Percentiles rank a stretch among this genome's conserved stretches.
These are phyloP conservation scores for Leucopsar rothschildi DNA, from an alignment of 2,113 vertebrate species.

Conservation along the genomic window DNA sequence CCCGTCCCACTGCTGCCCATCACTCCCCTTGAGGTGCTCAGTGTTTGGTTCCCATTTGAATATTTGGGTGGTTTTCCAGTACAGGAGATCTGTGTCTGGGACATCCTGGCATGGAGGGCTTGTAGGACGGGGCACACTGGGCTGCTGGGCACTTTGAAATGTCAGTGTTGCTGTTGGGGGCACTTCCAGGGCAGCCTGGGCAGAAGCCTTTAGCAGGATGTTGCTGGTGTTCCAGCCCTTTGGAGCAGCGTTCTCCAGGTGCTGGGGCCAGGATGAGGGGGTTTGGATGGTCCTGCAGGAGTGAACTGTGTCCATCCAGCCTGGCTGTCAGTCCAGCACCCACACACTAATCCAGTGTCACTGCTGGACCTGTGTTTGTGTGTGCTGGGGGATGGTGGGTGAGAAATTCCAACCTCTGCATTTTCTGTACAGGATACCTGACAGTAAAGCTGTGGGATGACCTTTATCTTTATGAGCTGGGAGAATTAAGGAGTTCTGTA, in stretches of 20 bases:
- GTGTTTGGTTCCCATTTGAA: not conserved
- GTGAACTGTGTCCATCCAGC: rapidly evolving
- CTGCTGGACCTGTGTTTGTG: not conserved
- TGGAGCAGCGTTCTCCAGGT: rapidly evolving
- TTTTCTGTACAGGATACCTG: slow-evolving; percentile 31
- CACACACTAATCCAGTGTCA: not conserved
- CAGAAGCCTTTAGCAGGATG: rapidly evolving
- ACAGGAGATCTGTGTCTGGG: rapidly evolving
- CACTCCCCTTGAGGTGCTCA: rapidly evolving
- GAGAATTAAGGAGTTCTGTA: slow-evolving; percentile 74
- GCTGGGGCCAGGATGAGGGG: not conserved
- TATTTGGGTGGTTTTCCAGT: rapidly evolving
- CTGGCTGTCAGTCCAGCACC: not conserved
- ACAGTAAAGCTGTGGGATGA: slow-evolving; percentile 59
- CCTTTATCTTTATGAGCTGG: slow-evolving; percentile 77
- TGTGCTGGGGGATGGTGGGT: not conserved
- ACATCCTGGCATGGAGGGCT: rapidly evolving
- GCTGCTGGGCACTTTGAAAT: not conserved
- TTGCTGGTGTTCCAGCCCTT: not conserved
- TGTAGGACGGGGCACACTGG: rapidly evolving
- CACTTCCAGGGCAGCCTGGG: not conserved
- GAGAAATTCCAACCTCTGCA: not conserved
- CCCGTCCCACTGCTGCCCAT: rapidly evolving
- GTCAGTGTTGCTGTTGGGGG: rapidly evolving
- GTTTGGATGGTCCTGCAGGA: not conserved